Evolutionary conservation across 2,888 invertebrate genomes (phyloP), one percentile per base, ranked within the genome.

Genomic region (Amphipoea lucens): DNA sequence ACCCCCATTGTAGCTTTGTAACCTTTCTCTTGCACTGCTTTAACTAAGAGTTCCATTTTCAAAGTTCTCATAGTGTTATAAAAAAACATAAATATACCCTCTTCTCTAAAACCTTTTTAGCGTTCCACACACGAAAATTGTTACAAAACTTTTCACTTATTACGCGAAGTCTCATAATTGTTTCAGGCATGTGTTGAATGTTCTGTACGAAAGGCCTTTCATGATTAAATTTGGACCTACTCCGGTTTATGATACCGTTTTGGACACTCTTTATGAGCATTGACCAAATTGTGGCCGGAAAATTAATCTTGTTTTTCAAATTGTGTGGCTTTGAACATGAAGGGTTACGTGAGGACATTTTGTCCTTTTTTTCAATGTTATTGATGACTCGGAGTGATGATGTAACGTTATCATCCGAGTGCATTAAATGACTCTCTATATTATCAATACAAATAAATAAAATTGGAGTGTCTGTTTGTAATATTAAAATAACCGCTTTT

Each of bases 201-300:
- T 65, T 72, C 48, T 51, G 29, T 65, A 65, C 45, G 11, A 40
- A 73, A 48, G 60, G 60, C 17, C 63, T 63, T 83, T 78, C 48
- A 74, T 80, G 74, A 86, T 86, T 76, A 83, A 86, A 80, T 74
- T 63, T 74, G 36, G 66, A 65, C 12, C 4, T 23, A 23, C n/a
- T 78, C 62, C 65, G 2, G 65, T 63, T 76, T 66, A 76, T 83
- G 71, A 66, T 65, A 66, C 1, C 12, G 71, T 29, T 60, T 83
- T 83, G 23, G 60, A 48, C 54, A 7, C 40, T 62, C 20, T 63
- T 78, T 65, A 66, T 82, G 69, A 66, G 20, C 40, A 42, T 36
- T 75, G 62, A 51, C 48, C 42, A 69, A 77, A 81, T 82, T 81
- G 54, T 14, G 62, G 4, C 7, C 7, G 14, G 63, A 20, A 70